A percentile compares a stretch with the other conserved stretches of the same genome.
Evolutionary conservation across 2,888 invertebrate genomes (phyloP).

Genomic region (Oxystoma pomonae): DNA sequence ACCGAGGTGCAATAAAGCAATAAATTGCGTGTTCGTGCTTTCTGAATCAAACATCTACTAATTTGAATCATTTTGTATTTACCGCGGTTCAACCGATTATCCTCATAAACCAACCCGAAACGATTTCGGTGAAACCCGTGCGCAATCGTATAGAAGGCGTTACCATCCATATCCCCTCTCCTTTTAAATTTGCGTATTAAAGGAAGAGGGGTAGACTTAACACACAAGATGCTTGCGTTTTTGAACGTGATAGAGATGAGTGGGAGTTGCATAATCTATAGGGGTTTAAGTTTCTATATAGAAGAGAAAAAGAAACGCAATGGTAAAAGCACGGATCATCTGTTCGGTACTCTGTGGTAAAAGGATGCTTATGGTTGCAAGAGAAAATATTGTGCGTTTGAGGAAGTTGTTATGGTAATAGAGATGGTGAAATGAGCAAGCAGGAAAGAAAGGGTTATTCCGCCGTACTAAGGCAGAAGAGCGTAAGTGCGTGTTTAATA

Average conservation of each 20-base stretch:
- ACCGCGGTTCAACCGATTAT: constrained; percentile 29
- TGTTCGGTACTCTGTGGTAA: no score
- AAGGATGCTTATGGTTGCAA: no score
- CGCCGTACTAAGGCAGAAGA: no score
- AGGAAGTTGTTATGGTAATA: no score
- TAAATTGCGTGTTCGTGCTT: constrained; percentile 35
- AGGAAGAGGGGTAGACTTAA: neutral
- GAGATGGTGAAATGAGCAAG: no score
- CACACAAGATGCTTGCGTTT: neutral
- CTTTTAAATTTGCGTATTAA: neutral
- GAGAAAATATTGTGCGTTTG: no score
- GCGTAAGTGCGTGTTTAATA: no score
- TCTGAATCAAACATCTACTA: constrained; percentile 38
- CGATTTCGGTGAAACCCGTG: neutral
- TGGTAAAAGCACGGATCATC: no score
- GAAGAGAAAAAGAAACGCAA: no score
- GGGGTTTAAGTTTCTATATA: no score
- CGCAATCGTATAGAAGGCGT: neutral
- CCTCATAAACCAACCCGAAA: neutral
- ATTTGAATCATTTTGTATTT: constrained; percentile 41
- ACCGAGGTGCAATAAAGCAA: constrained; percentile 28
- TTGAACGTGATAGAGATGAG: neutral
- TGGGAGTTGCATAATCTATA: no score
- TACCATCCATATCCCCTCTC: neutral
- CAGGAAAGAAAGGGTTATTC: no score